phyloP scores from a whole-genome alignment of 2,888 invertebrate species.

The Luperina testacea region DNA sequence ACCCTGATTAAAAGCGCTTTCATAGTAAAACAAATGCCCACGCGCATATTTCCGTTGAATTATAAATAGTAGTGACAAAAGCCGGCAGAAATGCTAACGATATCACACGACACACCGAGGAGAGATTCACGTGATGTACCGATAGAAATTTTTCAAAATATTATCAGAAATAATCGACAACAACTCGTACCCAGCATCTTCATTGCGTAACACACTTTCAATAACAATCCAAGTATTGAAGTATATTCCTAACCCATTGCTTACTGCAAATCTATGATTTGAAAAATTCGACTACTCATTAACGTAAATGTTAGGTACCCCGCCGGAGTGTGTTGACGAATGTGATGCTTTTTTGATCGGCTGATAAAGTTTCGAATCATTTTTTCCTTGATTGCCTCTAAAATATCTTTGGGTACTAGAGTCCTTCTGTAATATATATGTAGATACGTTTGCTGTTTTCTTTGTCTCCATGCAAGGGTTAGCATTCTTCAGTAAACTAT shows the following conservation, averaged over 20 bases:
- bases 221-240: not conserved
- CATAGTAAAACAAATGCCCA: constrained; percentile 55
- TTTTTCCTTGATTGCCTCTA: not conserved
- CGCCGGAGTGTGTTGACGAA: not conserved
- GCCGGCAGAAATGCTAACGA: constrained; percentile 37
- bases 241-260: too few relatives aligned
- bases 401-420: not conserved
- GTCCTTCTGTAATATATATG: not conserved
- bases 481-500: not conserved
- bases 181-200: not conserved
- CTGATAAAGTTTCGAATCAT: not conserved
- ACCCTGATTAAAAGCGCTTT: constrained; percentile 43
- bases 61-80: constrained; percentile 62
- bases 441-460: not conserved
- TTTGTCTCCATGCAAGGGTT: not conserved
- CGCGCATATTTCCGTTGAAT: constrained; percentile 55
- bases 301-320: not conserved
- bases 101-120: constrained; percentile 40
- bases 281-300: not conserved
- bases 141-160: constrained; percentile 1
- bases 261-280: too few relatives aligned
- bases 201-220: not conserved
- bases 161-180: not conserved
- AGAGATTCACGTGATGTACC: constrained; percentile 9
- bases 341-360: not conserved